These are phyloP conservation scores for Cryptomyrus ogoouensis DNA, from an alignment of 2,113 vertebrate species.

Conservation along the genomic window DNA sequence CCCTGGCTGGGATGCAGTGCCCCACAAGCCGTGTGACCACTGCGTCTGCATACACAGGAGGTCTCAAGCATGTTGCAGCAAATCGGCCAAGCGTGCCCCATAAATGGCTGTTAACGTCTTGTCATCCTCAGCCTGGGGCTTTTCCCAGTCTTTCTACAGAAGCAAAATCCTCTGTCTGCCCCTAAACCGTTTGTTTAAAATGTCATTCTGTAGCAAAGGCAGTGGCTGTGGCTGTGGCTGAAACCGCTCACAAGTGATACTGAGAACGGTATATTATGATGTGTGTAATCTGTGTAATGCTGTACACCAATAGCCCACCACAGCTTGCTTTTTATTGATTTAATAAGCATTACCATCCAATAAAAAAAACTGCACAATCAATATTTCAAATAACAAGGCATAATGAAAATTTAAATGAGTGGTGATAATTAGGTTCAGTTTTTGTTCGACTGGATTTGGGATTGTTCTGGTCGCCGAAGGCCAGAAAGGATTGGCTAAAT, in stretches of 20 bases:
- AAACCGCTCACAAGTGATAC: background rate
- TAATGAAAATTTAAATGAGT: background rate
- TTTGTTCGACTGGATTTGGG: background rate
- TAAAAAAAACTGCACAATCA: background rate
- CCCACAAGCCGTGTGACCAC: background rate
- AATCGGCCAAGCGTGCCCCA: conserved; percentile 7
- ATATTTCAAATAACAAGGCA: background rate
- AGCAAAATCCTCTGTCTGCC: background rate
- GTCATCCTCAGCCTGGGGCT: conserved; percentile 17
- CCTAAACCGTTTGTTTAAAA: background rate
- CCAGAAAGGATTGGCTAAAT: background rate
- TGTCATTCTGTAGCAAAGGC: background rate
- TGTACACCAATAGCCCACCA: background rate
- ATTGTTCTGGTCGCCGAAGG: background rate
- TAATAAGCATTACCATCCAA: background rate
- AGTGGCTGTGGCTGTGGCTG: background rate
- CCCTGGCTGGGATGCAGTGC: background rate
- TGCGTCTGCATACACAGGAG: background rate
- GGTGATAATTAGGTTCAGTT: background rate
- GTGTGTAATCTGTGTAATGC: background rate
- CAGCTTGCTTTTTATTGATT: background rate
- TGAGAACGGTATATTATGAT: background rate
- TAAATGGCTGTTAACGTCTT: background rate
- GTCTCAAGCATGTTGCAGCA: background rate
- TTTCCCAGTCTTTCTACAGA: conserved; percentile 23